A percentile compares a stretch with the other conserved stretches of the same genome.
phyloP scores from a whole-genome alignment of 2,888 invertebrate genomes.

The Leucania comma region DNA sequence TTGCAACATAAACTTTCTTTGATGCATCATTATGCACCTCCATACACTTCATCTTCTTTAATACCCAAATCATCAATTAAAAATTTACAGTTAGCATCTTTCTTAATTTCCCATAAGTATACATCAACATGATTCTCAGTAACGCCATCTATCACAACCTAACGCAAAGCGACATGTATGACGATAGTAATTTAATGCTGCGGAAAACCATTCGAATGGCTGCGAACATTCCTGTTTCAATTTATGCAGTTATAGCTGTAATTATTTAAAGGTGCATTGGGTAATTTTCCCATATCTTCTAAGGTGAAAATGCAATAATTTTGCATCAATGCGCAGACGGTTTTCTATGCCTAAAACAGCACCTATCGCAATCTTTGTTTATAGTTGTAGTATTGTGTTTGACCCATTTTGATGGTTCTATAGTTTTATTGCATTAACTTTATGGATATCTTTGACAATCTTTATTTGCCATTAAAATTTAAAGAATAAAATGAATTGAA shows the following conservation, averaged over 20 bases:
- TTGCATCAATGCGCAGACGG: conserved; percentile 40
- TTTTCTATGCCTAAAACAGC: conserved; percentile 20
- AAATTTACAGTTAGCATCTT: conserved; percentile 23
- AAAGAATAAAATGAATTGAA: no score
- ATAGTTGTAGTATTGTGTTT: conserved; percentile 23
- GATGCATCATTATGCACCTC: not conserved
- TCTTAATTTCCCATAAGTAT: conserved; percentile 13
- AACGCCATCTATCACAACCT: conserved; percentile 59
- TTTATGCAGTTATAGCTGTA: conserved; percentile 59
- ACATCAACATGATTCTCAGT: conserved; percentile 12
- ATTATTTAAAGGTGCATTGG: conserved; percentile 54
- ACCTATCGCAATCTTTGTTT: conserved; percentile 39
- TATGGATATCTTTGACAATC: not conserved
- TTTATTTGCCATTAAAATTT: no score
- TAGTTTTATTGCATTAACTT: not conserved
- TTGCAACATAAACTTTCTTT: not conserved
- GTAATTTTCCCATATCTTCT: conserved; percentile 58
- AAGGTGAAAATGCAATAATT: conserved; percentile 56
- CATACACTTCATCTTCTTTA: not conserved
- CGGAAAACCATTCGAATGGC: conserved; percentile 60
- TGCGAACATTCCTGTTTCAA: conserved; percentile 60
- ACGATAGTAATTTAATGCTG: conserved; percentile 57
- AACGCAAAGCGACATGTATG: conserved; percentile 53
- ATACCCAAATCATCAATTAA: conserved; percentile 17
- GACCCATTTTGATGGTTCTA: conserved; percentile 29